Base-by-base conservation (phyloP, 2,113 vertebrate genomes). In the Cryptomyrus ogoouensis region DNA sequence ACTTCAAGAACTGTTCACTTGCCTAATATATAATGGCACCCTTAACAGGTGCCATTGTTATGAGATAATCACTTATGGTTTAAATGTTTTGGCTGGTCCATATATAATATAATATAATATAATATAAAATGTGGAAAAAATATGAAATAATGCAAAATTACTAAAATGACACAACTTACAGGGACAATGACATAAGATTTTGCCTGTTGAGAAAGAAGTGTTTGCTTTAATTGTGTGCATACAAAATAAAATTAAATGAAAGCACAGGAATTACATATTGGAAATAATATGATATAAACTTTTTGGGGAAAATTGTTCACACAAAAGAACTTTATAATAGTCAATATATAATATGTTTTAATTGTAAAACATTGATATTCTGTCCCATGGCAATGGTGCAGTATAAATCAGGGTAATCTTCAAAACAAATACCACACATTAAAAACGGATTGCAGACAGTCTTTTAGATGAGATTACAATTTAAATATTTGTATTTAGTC, bases 401-500 rank as follows among this genome's bases (percentile, higher is more conserved):
- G 27, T 74, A 39, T 83, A 19, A 44, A 39, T 21, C 44, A 46
- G 44, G 44, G n/a, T 46, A 12, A 84, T 84, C 74, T 80, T 80
- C 74, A 42, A 47, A 84, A 46, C 19, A 84, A 84, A 84, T 46
- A 47, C 8, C 17, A 24, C 83, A n/a, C 19, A 87, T 53, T n/a
- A 87, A 53, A 87, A 50, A 10, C 19, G 31, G 31, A 24, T 42
- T 62, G 87, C 87, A 39, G 10, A 62, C 87, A 62, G 39, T n/a
- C 53, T 88, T 44, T 62, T 21, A n/a, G 35, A 39, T 5, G 15
- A 10, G 17, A 46, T 88, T 66, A 44, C 87, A 87, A 35, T 56
- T 87, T 87, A 88, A 88, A 88, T 88, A 88, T 88, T 88, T 88
- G 87, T 3, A 6, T 62, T 62, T 66, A 46, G 87, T 66, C 42